These are phyloP conservation scores for Sphenodon punctatus DNA, from an alignment of 2,797 vertebrate species.

Conservation along the genomic window DNA sequence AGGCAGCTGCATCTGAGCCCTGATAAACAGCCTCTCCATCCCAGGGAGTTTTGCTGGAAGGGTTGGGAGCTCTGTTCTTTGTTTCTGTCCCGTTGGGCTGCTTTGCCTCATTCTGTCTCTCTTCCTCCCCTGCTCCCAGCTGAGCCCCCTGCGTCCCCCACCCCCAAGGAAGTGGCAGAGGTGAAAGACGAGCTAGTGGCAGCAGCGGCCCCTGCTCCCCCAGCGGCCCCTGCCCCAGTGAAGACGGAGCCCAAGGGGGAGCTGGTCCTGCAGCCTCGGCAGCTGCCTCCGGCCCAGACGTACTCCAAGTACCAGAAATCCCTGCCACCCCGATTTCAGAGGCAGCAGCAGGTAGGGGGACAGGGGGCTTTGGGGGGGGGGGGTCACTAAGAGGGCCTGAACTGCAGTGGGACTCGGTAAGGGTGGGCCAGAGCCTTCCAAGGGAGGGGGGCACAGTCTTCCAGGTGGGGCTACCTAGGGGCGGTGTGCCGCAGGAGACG, in stretches of 20 bases:
- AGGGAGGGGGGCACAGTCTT: no score
- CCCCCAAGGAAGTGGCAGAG: slow-evolving; percentile 43
- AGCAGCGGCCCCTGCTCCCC: slow-evolving; percentile 59
- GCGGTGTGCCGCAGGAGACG: no score
- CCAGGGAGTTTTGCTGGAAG: no score
- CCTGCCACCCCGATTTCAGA: slow-evolving; percentile 92
- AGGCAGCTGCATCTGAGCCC: no score
- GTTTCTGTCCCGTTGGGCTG: no score
- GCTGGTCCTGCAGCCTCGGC: slow-evolving; percentile 70
- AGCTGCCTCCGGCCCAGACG: slow-evolving; percentile 76
- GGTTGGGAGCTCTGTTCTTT: no score
- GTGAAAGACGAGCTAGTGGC: slow-evolving; percentile 62
- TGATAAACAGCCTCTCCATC: no score
- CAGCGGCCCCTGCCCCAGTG: slow-evolving; percentile 34
- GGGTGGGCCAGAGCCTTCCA: no score
- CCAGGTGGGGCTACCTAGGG: no score
- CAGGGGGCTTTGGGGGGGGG: no score
- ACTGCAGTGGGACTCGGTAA: no score
- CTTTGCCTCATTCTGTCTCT: neutral
- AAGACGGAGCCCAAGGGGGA: slow-evolving; percentile 78
- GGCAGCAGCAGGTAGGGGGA: slow-evolving; percentile 88
- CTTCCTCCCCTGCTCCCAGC: neutral
- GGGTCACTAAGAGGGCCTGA: neutral
- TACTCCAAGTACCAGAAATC: slow-evolving; percentile 96
- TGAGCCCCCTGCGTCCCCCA: slow-evolving; percentile 72